Conservation (phyloP, 1,140 invertebrate genomes). For the Aphaenogaster rudis region DNA sequence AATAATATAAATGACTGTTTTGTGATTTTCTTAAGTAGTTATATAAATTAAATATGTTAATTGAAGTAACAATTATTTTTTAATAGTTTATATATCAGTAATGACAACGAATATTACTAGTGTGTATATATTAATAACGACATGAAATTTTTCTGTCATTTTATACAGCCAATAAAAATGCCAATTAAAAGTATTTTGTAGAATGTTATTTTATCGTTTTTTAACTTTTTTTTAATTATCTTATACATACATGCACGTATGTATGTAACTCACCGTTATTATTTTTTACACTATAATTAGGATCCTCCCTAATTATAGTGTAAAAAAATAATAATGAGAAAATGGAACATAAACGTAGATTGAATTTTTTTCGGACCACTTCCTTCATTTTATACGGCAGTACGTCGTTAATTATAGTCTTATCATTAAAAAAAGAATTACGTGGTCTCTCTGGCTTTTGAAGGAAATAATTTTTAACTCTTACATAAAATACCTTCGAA, state of each 20-base stretch:
- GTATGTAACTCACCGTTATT: too few relatives aligned
- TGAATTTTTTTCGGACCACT: conserved; percentile 40
- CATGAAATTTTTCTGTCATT: neutral
- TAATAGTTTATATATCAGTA: neutral
- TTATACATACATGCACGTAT: neutral
- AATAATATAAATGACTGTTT: neutral
- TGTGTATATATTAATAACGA: neutral
- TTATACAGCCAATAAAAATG: neutral
- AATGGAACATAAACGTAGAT: conserved; percentile 41
- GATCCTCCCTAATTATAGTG: conserved; percentile 30
- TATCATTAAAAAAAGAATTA: conserved; percentile 44
- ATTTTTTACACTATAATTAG: too few relatives aligned
- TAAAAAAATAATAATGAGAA: conserved; percentile 59
- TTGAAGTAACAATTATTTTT: neutral
- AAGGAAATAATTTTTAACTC: conserved; percentile 5
- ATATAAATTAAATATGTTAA: neutral
- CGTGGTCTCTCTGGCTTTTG: neutral
- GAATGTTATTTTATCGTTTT: conserved; percentile 1
- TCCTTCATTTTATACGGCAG: conserved; percentile 24
- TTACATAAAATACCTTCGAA: neutral
- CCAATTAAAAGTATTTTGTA: conserved; percentile 22
- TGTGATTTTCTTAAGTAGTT: neutral
- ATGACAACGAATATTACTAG: neutral
- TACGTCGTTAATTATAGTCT: conserved; percentile 69
- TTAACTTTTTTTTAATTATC: conserved; percentile 11